phyloP scores from a whole-genome alignment of 2,797 vertebrate species.

The Myripristis murdjan region DNA sequence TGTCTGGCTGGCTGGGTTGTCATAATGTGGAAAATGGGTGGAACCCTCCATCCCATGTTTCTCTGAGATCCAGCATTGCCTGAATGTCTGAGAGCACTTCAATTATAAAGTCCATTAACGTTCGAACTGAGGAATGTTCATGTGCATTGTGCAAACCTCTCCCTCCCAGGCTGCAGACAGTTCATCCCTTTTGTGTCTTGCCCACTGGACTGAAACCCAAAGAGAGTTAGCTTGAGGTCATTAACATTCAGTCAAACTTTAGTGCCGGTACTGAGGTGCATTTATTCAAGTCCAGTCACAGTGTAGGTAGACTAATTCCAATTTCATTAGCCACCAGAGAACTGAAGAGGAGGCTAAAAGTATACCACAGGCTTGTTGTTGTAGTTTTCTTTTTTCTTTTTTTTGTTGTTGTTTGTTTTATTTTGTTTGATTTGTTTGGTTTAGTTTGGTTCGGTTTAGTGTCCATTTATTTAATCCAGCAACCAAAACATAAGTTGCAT shows the following conservation, averaged over 20 bases:
- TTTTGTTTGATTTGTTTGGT: too few species aligned
- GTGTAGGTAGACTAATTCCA: neutral
- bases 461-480: neutral
- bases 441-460: too few species aligned
- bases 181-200: constrained; percentile 18
- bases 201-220: constrained; percentile 19
- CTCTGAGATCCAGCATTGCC: constrained; percentile 56
- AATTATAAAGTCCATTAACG: constrained; percentile 64
- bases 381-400: neutral
- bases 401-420: neutral
- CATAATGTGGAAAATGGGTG: constrained; percentile 55
- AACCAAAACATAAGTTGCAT: constrained; percentile 6
- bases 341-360: neutral
- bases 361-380: neutral
- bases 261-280: neutral
- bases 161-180: constrained; percentile 5
- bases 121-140: constrained; percentile 48
- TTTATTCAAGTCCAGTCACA: constrained; percentile 1
- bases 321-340: neutral
- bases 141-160: constrained; percentile 60
- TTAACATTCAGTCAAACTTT: neutral
- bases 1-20: constrained; percentile 14
- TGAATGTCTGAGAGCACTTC: constrained; percentile 70
- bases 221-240: constrained; percentile 14
- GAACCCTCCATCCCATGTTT: constrained; percentile 45